Conservation (phyloP, 2,113 vertebrate species). For the Protobothrops flavoviridis region DNA sequence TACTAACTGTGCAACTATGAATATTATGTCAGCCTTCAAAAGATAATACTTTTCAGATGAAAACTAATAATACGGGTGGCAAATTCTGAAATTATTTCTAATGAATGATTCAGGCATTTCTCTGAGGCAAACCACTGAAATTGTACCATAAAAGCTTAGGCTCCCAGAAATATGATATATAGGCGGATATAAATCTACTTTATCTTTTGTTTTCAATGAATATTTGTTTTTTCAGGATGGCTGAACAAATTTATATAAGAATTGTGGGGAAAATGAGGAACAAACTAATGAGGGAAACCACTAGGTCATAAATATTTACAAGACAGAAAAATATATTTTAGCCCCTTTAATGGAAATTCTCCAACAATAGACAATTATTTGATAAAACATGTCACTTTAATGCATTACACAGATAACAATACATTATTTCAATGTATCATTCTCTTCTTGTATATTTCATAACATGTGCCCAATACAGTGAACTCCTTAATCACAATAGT, state of each 20-base stretch:
- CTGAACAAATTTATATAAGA: not conserved
- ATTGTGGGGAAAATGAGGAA: not conserved
- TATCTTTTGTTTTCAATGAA: slow-evolving; percentile 1
- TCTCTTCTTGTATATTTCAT: not conserved
- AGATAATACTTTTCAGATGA: slow-evolving; percentile 26
- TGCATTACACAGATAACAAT: not conserved
- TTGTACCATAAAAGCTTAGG: not conserved
- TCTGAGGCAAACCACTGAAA: not conserved
- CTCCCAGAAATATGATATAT: slow-evolving; percentile 1
- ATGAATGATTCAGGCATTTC: slow-evolving; percentile 21
- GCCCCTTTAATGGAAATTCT: not conserved
- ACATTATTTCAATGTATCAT: not conserved
- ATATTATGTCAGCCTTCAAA: slow-evolving; percentile 31
- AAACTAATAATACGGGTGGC: slow-evolving; percentile 12
- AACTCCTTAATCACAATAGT: not conserved
- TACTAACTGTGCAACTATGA: slow-evolving; percentile 12
- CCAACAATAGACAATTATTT: not conserved
- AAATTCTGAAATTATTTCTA: slow-evolving; percentile 26
- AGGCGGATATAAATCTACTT: slow-evolving; percentile 1
- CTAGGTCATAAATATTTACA: not conserved
- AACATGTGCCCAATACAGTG: not conserved
- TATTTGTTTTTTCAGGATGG: not conserved
- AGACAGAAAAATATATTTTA: not conserved
- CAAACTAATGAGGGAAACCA: not conserved
- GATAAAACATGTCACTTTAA: not conserved